Percentiles rank a stretch among this genome's conserved stretches.
These are phyloP conservation scores for Uropetala carovei DNA, from an alignment of 2,888 invertebrate genomes.

Conservation along the genomic window DNA sequence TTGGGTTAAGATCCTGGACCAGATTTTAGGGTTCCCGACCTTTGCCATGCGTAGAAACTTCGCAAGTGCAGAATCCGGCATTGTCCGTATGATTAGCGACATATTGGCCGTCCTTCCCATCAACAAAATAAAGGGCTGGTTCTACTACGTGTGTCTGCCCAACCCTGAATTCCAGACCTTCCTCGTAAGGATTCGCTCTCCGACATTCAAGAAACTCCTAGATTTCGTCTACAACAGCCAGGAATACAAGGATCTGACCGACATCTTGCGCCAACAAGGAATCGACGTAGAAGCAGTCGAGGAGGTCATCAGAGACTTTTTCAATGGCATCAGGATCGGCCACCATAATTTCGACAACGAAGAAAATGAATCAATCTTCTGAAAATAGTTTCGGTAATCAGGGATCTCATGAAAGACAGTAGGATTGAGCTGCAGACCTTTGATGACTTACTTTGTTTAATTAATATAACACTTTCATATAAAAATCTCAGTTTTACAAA, in stretches of 20 bases:
- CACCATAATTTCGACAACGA: too few species aligned
- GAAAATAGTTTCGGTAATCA: too few species aligned
- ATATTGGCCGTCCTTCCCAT: constrained; percentile 70
- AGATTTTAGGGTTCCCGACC: constrained; percentile 68
- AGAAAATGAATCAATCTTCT: too few species aligned
- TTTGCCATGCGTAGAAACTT: constrained; percentile 27
- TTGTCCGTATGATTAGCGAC: constrained; percentile 70
- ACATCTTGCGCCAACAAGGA: not conserved
- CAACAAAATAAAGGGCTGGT: constrained; percentile 70
- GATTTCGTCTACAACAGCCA: not conserved
- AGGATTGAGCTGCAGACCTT: not conserved
- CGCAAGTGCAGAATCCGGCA: not conserved
- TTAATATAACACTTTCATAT: too few species aligned
- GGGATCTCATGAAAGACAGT: not conserved
- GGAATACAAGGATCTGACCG: constrained; percentile 27
- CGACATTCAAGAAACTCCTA: constrained; percentile 26
- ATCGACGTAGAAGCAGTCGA: constrained; percentile 39
- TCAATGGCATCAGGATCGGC: too few species aligned
- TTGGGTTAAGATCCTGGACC: constrained; percentile 70
- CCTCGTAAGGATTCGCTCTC: not conserved
- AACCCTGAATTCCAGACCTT: constrained; percentile 39
- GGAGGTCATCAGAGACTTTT: constrained; percentile 25
- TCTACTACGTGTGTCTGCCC: constrained; percentile 40
- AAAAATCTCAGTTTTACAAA: too few species aligned
- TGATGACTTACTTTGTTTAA: too few species aligned